Base-by-base conservation (phyloP, 2,888 invertebrate species). In the Adelphocoris suturalis region DNA sequence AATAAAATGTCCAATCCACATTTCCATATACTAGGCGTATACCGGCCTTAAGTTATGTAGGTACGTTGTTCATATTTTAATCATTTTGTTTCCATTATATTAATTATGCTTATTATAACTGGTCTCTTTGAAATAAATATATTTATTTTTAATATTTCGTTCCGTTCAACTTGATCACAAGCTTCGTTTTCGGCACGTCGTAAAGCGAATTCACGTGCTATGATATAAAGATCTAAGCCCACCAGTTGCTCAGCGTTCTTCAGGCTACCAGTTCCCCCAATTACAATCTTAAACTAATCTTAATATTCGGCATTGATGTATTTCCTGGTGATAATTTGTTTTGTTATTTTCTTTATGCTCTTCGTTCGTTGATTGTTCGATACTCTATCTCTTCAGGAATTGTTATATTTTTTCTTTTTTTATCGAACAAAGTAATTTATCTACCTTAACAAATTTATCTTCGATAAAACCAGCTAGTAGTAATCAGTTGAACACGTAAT, bases 401-500 rank as follows among this genome's bases (percentile, higher is more conserved):
- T 46, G 1, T 81, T 48, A 81, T 37, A 37, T 37, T 37, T 37
- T 37, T 81, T 81, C 28, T 13, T n/a, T 61, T 61, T 61, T 76
- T 76, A 16, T 75, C 28, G 76, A 78, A 78, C 37, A 78, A 78
- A 46, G 28, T 78, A 37, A 78, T 37, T 78, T 0, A 78, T 16
- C 37, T 37, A 37, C 37, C 37, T 76, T 78, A 78, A 78, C 78
- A 78, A 78, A 27, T 76, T 76, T 27, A 14, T 37, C 78, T 76
- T 28, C 28, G 46, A 46, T 46, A 76, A 81, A 81, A 47, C 47
- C 88, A 76, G 80, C 88, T 78, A 88, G 88, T 88, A 88, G 88
- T 88, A 37, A 88, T 80, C 88, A 78, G 88, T 88, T 88, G 78
- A 88, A 88, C 88, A 88, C 88, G 61, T 85, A 88, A 88, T 88